Evolutionary conservation across 2,797 vertebrate genomes (phyloP).

Genomic region (Cyprinella venusta): DNA sequence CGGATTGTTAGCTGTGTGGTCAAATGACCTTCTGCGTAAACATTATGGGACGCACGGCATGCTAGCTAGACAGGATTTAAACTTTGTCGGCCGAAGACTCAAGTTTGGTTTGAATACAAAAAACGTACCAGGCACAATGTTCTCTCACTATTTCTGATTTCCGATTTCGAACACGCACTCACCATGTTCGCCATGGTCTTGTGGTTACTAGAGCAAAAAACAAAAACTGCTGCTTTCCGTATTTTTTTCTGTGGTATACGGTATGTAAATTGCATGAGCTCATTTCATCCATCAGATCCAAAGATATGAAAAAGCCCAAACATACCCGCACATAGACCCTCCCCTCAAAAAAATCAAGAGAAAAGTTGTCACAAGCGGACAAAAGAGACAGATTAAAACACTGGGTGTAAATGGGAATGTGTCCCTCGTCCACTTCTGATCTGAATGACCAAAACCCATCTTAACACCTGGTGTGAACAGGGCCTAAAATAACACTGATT

Average conservation of each 20-base stretch:
- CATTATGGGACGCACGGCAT: neutral
- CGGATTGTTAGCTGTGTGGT: neutral
- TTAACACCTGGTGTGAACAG: neutral
- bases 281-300: no score
- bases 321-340: neutral
- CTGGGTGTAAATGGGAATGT: neutral
- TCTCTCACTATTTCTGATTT: neutral
- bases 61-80: no score
- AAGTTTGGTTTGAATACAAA: neutral
- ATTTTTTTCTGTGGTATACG: no score
- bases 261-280: no score
- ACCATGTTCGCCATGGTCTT: neutral
- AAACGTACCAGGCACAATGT: neutral
- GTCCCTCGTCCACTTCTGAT: neutral
- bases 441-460: neutral
- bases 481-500: neutral
- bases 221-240: neutral
- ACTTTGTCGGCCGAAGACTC: no score
- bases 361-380: neutral
- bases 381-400: neutral
- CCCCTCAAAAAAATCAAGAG: neutral
- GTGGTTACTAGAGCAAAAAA: neutral
- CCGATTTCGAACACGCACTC: neutral
- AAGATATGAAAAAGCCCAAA: no score
- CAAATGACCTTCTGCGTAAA: neutral